phyloP scores from a whole-genome alignment of 2,888 invertebrate species.

The Lapara coniferarum region DNA sequence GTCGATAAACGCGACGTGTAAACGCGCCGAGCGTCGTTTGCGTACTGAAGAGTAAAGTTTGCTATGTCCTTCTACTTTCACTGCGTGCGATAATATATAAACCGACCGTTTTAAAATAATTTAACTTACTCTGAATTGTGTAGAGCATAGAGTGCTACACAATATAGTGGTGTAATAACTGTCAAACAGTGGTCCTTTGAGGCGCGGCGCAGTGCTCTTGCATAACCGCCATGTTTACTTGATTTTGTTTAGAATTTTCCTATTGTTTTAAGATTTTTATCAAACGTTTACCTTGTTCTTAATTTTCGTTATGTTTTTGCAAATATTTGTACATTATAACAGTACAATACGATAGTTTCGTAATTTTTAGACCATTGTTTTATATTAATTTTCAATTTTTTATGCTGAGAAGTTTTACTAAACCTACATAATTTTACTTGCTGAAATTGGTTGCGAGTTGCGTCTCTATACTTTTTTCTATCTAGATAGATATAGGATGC shows the following conservation, averaged over 20 bases:
- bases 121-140: background rate
- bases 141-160: slow-evolving; percentile 27
- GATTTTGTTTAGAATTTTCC: slow-evolving; percentile 53
- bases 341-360: slow-evolving; percentile 29
- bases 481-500: too few species aligned
- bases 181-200: slow-evolving; percentile 37
- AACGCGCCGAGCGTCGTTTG: slow-evolving; percentile 48
- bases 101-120: slow-evolving; percentile 39
- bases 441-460: too few species aligned
- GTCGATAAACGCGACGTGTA: slow-evolving; percentile 38
- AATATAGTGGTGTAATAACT: slow-evolving; percentile 32
- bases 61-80: slow-evolving; percentile 77
- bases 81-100: slow-evolving; percentile 65
- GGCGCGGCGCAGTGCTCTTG: slow-evolving; percentile 44
- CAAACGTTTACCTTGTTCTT: slow-evolving; percentile 48
- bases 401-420: background rate
- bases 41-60: slow-evolving; percentile 55
- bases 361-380: background rate
- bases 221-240: slow-evolving; percentile 44
- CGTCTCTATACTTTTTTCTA: too few species aligned
- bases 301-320: slow-evolving; percentile 37
- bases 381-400: background rate
- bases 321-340: slow-evolving; percentile 36
- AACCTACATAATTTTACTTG: too few species aligned
- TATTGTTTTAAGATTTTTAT: slow-evolving; percentile 45